Evolutionary conservation across 2,888 invertebrate species (phyloP), one percentile per base, ranked within the genome.

Genomic region (Homarus gammarus): DNA sequence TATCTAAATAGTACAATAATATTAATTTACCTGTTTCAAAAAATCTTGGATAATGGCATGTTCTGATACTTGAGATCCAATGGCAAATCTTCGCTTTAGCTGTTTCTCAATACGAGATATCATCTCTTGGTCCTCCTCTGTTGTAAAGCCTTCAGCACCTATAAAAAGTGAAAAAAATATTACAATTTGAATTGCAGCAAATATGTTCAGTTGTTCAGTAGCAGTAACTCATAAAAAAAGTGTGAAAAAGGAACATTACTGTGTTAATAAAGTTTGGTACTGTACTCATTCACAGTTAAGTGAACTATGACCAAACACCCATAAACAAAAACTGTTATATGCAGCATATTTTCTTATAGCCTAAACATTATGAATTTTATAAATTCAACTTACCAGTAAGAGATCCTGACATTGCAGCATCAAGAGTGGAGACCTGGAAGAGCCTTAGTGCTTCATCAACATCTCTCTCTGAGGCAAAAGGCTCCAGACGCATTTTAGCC

Each of bases 121-220:
- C 94, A 96, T 96, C 93, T 99, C 98, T 93, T 98, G 97, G 94
- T 99, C 99, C 94, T 98, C 98, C 93, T 97, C 97, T 0, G 98
- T 96, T 0, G 99, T 98, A 93, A 99, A 99, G 12, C 99, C 99
- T 95, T 99, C 99, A n/a, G 97, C 98, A 75, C 98, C 98, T 92
- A 70, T 40, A 56, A 64, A 38, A 78, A 36, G 51, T 27, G 81
- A 97, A 93, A 86, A 93, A 85, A 56, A 64, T n/a, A 49, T 1
- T 49, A 49, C 12, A n/a, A n/a, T n/a, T n/a, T n/a, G n/a, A n/a
- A n/a, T n/a, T n/a, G n/a, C n/a, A n/a, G n/a, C n/a, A n/a, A n/a
- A n/a, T n/a, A n/a, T n/a, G n/a, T n/a, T n/a, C n/a, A n/a, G n/a
- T n/a, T n/a, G n/a, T n/a, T n/a, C n/a, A n/a, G n/a, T n/a, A n/a